A percentile compares a stretch with the other conserved stretches of the same genome.
Evolutionary conservation across 2,797 vertebrate genomes (phyloP).

Genomic region (Enteromius anoplus): DNA sequence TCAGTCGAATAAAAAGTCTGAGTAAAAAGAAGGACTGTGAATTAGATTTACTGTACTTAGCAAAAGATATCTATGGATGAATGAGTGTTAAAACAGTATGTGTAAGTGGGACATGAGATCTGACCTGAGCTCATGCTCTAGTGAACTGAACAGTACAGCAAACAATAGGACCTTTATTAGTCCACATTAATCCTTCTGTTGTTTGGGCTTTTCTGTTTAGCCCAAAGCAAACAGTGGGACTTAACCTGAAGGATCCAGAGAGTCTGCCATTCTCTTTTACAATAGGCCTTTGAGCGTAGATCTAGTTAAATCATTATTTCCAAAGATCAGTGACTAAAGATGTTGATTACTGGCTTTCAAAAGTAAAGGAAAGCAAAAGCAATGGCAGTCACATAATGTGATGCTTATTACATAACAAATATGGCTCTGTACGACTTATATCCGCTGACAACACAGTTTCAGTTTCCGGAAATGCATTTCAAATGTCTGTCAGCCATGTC

Average conservation of each 20-base stretch:
- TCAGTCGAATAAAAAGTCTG: neutral
- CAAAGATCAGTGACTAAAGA: conserved; percentile 5
- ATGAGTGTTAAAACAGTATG: conserved; percentile 28
- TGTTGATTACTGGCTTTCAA: neutral
- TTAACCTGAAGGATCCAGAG: conserved; percentile 29
- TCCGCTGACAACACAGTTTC: neutral
- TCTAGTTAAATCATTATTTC: conserved; percentile 31
- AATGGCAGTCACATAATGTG: neutral
- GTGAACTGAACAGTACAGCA: conserved; percentile 33
- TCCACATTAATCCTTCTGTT: conserved; percentile 53
- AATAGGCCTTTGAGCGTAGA: neutral
- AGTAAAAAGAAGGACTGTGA: neutral
- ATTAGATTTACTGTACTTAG: neutral
- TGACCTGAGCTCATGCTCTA: conserved; percentile 29
- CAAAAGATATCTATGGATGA: neutral
- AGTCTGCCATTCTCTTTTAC: conserved; percentile 31
- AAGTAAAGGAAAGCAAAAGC: neutral
- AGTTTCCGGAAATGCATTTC: neutral
- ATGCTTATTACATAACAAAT: neutral
- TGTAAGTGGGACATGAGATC: conserved; percentile 34
- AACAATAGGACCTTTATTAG: conserved; percentile 66
- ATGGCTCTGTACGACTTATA: neutral
- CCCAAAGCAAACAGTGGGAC: conserved; percentile 36
- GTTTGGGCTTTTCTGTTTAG: conserved; percentile 47
- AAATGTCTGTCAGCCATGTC: too few species aligned